Conservation (phyloP, 1,140 invertebrate genomes). For the Caenorhabditis latens region DNA sequence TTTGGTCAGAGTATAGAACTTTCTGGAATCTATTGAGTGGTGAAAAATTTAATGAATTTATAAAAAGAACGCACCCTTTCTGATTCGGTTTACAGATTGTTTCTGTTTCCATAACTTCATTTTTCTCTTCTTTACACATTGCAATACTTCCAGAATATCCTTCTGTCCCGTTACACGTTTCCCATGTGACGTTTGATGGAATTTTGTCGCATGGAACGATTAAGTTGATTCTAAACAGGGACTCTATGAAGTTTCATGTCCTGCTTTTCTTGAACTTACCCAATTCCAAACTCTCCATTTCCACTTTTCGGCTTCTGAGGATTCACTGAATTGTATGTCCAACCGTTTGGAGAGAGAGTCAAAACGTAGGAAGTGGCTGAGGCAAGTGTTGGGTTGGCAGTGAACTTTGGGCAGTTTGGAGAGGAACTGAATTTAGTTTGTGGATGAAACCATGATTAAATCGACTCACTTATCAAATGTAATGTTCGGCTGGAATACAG, state of each 20-base stretch:
- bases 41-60: not conserved
- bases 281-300: conserved; percentile 65
- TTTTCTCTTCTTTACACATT: conserved; percentile 50
- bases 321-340: conserved; percentile 8
- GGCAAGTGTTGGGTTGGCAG: not conserved
- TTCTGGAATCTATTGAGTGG: not conserved
- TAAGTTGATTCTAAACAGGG: conserved; percentile 55
- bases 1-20: not conserved
- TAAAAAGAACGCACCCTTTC: not conserved
- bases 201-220: conserved; percentile 39
- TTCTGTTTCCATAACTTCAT: not conserved
- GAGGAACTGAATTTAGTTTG: not conserved
- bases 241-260: not conserved
- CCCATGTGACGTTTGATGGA: conserved; percentile 13
- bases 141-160: conserved; percentile 58
- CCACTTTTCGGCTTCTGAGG: conserved; percentile 67
- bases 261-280: conserved; percentile 5
- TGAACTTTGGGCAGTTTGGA: conserved; percentile 39
- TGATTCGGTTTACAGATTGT: not conserved
- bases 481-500: conserved; percentile 15
- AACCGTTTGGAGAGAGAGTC: conserved; percentile 59
- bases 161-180: conserved; percentile 4
- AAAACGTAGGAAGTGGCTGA: conserved; percentile 21
- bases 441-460: not conserved
- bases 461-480: conserved; percentile 2